Evolutionary conservation across 2,113 vertebrate genomes (phyloP).

Genomic region (Patagioenas fasciata): DNA sequence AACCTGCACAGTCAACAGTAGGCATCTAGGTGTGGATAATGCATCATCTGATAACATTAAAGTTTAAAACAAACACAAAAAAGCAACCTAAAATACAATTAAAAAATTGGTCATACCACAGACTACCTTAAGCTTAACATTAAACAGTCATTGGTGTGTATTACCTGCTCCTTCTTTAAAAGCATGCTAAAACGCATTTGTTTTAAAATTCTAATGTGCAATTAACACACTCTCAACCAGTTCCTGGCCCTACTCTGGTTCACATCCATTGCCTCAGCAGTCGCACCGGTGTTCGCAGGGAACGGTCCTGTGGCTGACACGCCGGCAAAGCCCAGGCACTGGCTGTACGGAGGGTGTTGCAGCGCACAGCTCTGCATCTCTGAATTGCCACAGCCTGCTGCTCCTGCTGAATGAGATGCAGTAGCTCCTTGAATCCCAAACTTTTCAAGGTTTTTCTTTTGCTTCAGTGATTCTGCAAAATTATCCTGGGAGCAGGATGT

Average conservation of each 20-base stretch:
- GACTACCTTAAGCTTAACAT: constrained; percentile 12
- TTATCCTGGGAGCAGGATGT: neutral
- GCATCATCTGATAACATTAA: constrained; percentile 50
- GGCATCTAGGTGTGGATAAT: constrained; percentile 48
- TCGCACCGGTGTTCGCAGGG: accelerated
- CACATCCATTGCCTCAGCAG: neutral
- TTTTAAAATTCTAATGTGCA: neutral
- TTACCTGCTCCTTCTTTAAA: constrained; percentile 9
- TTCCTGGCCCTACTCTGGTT: neutral
- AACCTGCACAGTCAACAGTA: constrained; percentile 54
- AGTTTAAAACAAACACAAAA: neutral
- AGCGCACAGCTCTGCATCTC: neutral
- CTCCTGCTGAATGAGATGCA: accelerated
- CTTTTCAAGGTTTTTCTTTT: neutral
- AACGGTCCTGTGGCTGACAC: neutral
- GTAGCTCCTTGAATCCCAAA: neutral
- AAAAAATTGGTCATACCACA: neutral
- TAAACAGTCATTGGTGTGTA: neutral
- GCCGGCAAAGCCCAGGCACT: accelerated
- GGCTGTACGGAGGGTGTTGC: accelerated
- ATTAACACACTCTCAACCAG: neutral
- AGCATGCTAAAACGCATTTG: neutral
- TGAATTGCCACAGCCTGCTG: neutral
- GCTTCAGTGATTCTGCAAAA: neutral
- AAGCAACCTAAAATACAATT: neutral